Evolutionary conservation across 2,888 invertebrate species (phyloP).

Genomic region (Ochlodes sylvanus): DNA sequence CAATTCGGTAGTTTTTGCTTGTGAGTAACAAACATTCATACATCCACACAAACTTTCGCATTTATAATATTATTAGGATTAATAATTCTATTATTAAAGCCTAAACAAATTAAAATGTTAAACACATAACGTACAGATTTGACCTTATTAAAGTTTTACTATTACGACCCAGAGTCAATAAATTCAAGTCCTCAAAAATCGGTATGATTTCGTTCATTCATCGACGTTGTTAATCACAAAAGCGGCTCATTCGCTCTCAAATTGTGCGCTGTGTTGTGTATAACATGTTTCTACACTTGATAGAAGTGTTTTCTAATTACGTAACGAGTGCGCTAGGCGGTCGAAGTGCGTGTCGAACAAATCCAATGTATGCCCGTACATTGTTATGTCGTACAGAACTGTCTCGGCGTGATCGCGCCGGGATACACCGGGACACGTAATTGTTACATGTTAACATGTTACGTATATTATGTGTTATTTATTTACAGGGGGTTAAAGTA

Average conservation of each 20-base stretch:
- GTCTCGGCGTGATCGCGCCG: conserved; percentile 8
- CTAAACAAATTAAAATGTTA: no score
- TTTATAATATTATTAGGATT: no score
- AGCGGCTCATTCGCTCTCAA: not conserved
- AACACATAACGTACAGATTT: no score
- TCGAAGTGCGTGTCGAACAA: conserved; percentile 12
- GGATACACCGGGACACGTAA: not conserved
- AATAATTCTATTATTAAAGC: no score
- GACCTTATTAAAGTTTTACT: no score
- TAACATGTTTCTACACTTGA: conserved; percentile 8
- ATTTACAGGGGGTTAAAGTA: no score
- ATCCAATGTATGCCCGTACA: not conserved
- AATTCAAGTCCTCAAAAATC: not conserved
- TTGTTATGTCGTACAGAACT: not conserved
- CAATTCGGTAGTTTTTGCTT: no score
- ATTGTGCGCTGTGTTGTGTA: conserved; percentile 1
- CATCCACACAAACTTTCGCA: no score
- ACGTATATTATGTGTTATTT: not conserved
- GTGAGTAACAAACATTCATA: no score
- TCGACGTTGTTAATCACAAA: not conserved
- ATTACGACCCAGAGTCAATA: no score
- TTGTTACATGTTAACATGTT: not conserved
- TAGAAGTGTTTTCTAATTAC: conserved; percentile 13
- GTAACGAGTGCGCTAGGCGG: not conserved
- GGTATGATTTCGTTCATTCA: not conserved